Evolutionary conservation across 1,140 invertebrate genomes (phyloP), one percentile per base, ranked within the genome.

Genomic region (Neuroterus valhalla): DNA sequence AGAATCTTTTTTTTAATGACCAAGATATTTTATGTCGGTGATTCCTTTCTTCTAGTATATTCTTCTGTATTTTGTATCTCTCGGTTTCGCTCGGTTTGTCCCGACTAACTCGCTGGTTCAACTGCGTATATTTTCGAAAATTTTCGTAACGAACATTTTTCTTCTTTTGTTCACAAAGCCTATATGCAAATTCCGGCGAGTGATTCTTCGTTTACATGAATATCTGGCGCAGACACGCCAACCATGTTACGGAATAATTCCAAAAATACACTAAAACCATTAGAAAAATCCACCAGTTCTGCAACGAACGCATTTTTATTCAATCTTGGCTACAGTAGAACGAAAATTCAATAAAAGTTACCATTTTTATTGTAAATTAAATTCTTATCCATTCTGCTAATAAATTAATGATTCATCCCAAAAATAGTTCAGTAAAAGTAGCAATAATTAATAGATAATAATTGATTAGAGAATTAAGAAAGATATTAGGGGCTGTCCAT

Each of bases 71-170:
- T 55, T 26, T 26, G 10, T 48, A 19, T 17, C 55, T 26, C 55
- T 62, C 55, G 15, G 26, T 62, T 62, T 62, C 23, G 23, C 52
- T 62, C 52, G n/a, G 46, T 48, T 48, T 12, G 52, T 21, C 26
- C 26, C 52, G 26, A 55, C 50, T 26, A 55, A 55, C 50, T 62
- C 52, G 31, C 52, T 62, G 3, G 21, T 62, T 62, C 31, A 15
- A 62, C 52, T 62, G 52, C 31, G 52, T 62, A 62, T 62, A 62
- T 62, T 62, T 62, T 12, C 52, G 31, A 62, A 23, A 62, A 62
- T 62, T 62, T 31, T 15, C 52, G 52, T 62, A 62, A 23, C 15
- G 23, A 62, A 62, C 10, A 23, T 62, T 62, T 62, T 62, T 62
- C 12, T 26, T 62, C 52, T 62, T 62, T 62, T 62, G 26, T 62